phyloP scores from a whole-genome alignment of 2,113 vertebrate species.

The Brachypteracias leptosomus region DNA sequence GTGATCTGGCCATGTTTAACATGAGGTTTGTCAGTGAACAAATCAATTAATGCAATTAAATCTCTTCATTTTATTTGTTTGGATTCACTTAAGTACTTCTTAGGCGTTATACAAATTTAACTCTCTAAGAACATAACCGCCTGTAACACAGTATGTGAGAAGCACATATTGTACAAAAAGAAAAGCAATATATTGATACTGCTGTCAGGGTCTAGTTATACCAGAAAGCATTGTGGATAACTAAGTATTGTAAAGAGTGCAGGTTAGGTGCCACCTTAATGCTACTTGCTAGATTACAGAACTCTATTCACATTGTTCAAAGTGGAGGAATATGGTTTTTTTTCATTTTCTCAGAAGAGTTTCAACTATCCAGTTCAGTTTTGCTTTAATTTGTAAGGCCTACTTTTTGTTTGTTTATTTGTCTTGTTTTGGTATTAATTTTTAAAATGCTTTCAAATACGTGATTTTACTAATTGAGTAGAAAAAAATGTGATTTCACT shows the following conservation, averaged over 20 bases:
- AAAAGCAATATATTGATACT: not conserved
- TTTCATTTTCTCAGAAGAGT: not conserved
- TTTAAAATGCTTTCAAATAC: not conserved
- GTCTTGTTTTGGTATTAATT: not conserved
- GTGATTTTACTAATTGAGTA: not conserved
- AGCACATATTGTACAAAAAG: not conserved
- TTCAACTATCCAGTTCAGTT: not conserved
- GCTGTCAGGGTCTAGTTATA: not conserved
- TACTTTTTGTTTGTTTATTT: accelerated
- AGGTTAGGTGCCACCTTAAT: not conserved
- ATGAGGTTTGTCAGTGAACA: not conserved
- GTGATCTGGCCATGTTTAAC: not conserved
- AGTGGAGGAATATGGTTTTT: not conserved
- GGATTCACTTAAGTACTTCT: not conserved
- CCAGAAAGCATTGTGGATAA: not conserved
- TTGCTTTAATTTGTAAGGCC: not conserved
- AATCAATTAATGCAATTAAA: not conserved
- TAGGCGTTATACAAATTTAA: not conserved
- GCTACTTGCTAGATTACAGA: not conserved
- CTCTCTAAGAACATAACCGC: not conserved
- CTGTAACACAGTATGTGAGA: not conserved
- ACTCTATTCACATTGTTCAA: not conserved
- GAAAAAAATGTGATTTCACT: not conserved
- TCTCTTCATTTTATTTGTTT: not conserved
- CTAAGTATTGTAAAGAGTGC: not conserved